These are phyloP conservation scores for Enteromius fasciolatus DNA, from an alignment of 2,797 vertebrate species.

Conservation along the genomic window DNA sequence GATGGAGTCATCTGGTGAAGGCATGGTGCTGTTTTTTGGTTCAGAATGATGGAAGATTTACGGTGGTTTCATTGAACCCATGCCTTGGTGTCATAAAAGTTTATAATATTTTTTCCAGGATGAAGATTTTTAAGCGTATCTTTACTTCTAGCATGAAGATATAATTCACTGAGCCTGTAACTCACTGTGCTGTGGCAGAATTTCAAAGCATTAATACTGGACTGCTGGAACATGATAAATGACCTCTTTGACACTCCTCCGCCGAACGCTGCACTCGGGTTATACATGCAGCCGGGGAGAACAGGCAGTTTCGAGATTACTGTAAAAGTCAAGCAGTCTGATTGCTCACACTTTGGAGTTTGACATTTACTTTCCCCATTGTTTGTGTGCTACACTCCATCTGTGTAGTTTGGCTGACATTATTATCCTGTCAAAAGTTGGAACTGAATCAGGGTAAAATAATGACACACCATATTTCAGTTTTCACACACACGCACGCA, in stretches of 20 bases:
- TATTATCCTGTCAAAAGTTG: constrained; percentile 49
- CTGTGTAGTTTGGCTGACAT: constrained; percentile 53
- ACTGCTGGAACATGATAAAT: constrained; percentile 57
- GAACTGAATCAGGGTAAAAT: constrained; percentile 47
- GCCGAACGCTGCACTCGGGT: constrained; percentile 24
- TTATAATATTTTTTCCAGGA: constrained; percentile 70
- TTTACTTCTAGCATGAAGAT: constrained; percentile 66
- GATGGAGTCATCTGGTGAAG: constrained; percentile 56
- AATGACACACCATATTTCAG: constrained; percentile 50
- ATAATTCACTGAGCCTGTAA: constrained; percentile 69
- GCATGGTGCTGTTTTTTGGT: constrained; percentile 52
- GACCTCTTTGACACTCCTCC: constrained; percentile 29
- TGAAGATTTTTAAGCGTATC: constrained; percentile 71
- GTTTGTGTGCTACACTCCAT: constrained; percentile 45
- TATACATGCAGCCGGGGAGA: constrained; percentile 23
- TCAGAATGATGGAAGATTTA: constrained; percentile 65
- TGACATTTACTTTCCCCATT: constrained; percentile 53
- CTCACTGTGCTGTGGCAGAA: constrained; percentile 57
- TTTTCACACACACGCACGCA: constrained; percentile 25
- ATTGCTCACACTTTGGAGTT: constrained; percentile 43
- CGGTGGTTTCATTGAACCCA: constrained; percentile 54
- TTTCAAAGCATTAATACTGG: constrained; percentile 58
- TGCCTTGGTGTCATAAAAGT: constrained; percentile 65
- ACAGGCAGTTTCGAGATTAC: constrained; percentile 42
- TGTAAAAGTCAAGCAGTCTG: constrained; percentile 41